Base-by-base conservation (phyloP, 2,888 invertebrate genomes). In the Escarpia spicata region DNA sequence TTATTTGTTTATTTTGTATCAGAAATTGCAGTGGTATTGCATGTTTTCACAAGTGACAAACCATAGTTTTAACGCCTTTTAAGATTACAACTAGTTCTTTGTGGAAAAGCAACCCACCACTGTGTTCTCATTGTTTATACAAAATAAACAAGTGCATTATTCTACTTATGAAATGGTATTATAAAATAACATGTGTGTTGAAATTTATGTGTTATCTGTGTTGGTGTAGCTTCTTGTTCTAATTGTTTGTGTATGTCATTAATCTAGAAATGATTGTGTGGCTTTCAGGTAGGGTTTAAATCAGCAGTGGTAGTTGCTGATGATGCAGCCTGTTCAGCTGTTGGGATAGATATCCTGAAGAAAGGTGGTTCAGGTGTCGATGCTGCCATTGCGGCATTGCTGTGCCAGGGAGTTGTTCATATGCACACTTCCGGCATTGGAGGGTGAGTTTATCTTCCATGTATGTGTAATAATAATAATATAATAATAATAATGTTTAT, bases 371-470 rank as follows among this genome's bases (percentile, higher is more conserved):
- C 97, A 97, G 98, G 98, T 44, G 97, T 98, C 0, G 98, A 98
- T 97, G 98, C 98, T 92, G 98, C 98, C 60, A 97, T 98, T 92
- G 98, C 98, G 75, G 97, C 98, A 92, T 97, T 98, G 90, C 97
- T 98, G 93, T 98, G 98, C 96, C 97, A 98, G 94, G 97, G 98
- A 92, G 97, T 98, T 75, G 97, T 98, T 43, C 97, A 98, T 94
- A 98, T 98, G 92, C 98, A 98, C 95, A 97, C 97, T 94, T 98
- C 98, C 52, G 98, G 98, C 75, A 97, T 98, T 90, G 98, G 98
- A 96, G 98, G 98, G 93, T 94, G 96, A 96, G 97, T 94, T 37
- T 75, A 6, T 75, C 19, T 26, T 26, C 19, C 4, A 19, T 75
- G 75, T n/a, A 37, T 37, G 37, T 37, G 37, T 37, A 37, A 37